Evolutionary conservation across 2,888 invertebrate species (phyloP), one percentile per base, ranked within the genome.

Genomic region (Lamellibrachia satsuma): DNA sequence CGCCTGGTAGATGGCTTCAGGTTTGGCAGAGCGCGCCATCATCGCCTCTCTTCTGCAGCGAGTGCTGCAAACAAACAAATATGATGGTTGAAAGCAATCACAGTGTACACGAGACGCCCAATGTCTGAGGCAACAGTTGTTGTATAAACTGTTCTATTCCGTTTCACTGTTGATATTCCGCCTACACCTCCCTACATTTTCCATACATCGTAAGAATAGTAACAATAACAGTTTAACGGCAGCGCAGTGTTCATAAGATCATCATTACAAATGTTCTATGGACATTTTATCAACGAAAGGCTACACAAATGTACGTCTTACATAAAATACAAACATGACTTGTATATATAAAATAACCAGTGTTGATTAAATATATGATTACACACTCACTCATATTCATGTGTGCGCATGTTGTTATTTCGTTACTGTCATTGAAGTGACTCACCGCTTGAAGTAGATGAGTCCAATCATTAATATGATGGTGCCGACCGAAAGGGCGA

Each of bases 401-500:
- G 0, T 39, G 0, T 39, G 39, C 39, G 39, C 39, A 75, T 22
- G 22, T 75, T n/a, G 22, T 22, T 75, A 6, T 75, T 75, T 75
- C 2, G 22, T 4, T 4, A 15, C 11, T 75, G 75, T 22, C 6
- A 11, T n/a, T 75, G 4, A 4, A 75, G 75, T 75, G 75, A 75
- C 75, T 75, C 6, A 75, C 75, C 75, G 75, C 75, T 75, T 92
- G n/a, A 94, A 57, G 90, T 93, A 94, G 22, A 94, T 11, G 90
- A 94, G 93, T 6, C 94, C 94, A 39, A 92, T 91, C 60, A 93
- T 57, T 51, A 94, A 91, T 11, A 94, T 94, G 51, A 92, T n/a
- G 57, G 94, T 91, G 4, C 94, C 94, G 39, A 94, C 92, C 39
- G 93, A 90, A 7, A 94, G 90, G 8, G 94, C 94, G 7, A 94